Evolutionary conservation across 2,888 invertebrate species (phyloP).

Genomic region (Escarpia spicata): DNA sequence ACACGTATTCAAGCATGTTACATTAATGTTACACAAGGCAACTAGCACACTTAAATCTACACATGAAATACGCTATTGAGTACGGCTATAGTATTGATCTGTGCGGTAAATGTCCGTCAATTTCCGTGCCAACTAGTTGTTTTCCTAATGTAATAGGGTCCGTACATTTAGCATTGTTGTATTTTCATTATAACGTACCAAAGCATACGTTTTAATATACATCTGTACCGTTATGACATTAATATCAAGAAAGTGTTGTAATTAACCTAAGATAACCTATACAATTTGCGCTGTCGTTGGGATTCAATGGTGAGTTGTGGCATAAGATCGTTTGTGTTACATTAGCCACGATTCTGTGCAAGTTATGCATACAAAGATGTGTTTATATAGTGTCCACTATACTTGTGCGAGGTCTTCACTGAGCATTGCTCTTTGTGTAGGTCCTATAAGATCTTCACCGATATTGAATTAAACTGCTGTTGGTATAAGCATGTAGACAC

Average conservation of each 20-base stretch:
- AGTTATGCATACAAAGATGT: neutral
- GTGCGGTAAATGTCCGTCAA: neutral
- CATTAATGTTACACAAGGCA: neutral
- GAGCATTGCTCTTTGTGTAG: constrained; percentile 4
- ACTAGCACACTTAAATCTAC: neutral
- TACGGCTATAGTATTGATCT: neutral
- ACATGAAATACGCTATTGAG: neutral
- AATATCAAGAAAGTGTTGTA: too few species aligned
- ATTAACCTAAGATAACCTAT: too few species aligned
- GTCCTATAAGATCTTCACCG: neutral
- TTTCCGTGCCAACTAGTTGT: neutral
- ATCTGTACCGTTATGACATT: neutral
- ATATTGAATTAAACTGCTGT: neutral
- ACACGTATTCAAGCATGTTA: neutral
- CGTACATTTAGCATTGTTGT: neutral
- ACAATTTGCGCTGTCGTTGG: too few species aligned
- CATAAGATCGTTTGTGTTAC: neutral
- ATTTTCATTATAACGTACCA: neutral
- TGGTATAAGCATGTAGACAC: neutral
- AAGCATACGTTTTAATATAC: neutral
- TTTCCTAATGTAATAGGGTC: neutral
- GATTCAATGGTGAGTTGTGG: too few species aligned
- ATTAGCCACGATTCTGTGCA: neutral
- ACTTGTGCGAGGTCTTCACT: neutral
- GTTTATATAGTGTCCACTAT: neutral